A percentile compares a stretch with the other conserved stretches of the same genome.
phyloP scores from a whole-genome alignment of 2,113 vertebrate genomes.

The Stegastes partitus region DNA sequence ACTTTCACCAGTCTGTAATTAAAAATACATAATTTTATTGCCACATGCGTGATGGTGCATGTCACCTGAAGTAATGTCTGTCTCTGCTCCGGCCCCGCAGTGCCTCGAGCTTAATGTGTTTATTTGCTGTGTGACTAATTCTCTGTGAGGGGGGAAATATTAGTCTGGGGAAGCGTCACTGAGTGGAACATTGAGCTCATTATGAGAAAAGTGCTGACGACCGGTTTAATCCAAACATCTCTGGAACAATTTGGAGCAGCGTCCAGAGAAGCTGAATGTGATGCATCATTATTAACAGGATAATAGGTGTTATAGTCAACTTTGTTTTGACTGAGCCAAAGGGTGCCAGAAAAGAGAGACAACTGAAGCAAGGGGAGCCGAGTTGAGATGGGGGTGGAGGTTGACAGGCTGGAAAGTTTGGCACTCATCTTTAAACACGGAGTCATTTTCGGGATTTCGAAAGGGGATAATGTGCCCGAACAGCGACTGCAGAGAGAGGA shows the following conservation, averaged over 20 bases:
- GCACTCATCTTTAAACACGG: slow-evolving; percentile 36
- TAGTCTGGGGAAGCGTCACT: slow-evolving; percentile 20
- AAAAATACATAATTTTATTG: not conserved
- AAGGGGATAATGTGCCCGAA: slow-evolving; percentile 31
- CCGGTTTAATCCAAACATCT: slow-evolving; percentile 28
- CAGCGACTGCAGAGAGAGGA: slow-evolving; percentile 53
- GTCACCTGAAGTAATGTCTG: slow-evolving; percentile 16
- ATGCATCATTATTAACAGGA: slow-evolving; percentile 18
- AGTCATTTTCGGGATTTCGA: slow-evolving; percentile 34
- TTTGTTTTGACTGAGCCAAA: not conserved
- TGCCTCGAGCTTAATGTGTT: slow-evolving; percentile 30
- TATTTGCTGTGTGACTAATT: slow-evolving; percentile 56
- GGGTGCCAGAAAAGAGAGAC: slow-evolving; percentile 15
- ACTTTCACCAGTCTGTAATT: slow-evolving; percentile 18
- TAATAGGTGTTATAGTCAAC: slow-evolving; percentile 7
- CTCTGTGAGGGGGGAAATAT: slow-evolving; percentile 24
- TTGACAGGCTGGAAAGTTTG: slow-evolving; percentile 60
- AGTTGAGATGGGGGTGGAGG: slow-evolving; percentile 29
- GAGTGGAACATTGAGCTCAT: slow-evolving; percentile 55
- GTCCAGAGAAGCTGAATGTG: not conserved
- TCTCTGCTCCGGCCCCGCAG: slow-evolving; percentile 13
- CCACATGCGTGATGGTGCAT: slow-evolving; percentile 14
- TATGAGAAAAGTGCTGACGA: slow-evolving; percentile 52
- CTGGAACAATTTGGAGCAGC: slow-evolving; percentile 32
- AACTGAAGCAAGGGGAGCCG: slow-evolving; percentile 22